phyloP scores from a whole-genome alignment of 2,113 vertebrate species.

The Pterocles orientalis region DNA sequence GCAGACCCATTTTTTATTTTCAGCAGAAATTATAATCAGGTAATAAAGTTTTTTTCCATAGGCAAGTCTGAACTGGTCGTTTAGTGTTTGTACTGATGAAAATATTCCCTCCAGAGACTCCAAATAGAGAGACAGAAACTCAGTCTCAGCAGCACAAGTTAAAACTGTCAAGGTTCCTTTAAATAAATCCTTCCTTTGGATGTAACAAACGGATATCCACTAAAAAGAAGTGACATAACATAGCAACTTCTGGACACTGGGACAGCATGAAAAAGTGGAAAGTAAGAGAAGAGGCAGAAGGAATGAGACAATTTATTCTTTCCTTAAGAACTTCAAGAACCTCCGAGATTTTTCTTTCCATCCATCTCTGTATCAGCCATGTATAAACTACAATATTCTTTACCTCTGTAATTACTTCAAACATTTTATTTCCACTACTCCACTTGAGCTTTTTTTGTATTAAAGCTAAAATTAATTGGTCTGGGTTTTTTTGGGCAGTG shows the following conservation, averaged over 20 bases:
- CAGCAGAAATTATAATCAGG: not conserved
- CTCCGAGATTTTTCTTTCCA: not conserved
- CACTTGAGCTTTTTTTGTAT: rapidly evolving
- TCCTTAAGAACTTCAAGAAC: not conserved
- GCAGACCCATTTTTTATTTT: not conserved
- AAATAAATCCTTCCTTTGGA: not conserved
- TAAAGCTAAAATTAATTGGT: not conserved
- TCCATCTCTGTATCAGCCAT: not conserved
- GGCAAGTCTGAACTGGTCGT: constrained; percentile 3
- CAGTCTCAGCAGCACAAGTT: not conserved
- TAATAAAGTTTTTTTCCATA: not conserved
- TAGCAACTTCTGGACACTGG: not conserved
- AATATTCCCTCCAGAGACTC: not conserved
- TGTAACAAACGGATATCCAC: not conserved
- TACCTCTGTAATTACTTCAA: not conserved
- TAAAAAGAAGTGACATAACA: not conserved
- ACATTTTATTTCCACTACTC: not conserved
- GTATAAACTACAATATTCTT: not conserved
- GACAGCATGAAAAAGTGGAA: not conserved
- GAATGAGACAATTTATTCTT: not conserved
- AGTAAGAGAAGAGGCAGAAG: not conserved
- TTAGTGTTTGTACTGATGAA: not conserved
- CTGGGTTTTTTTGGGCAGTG: not conserved
- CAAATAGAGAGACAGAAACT: not conserved
- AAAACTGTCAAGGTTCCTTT: not conserved